Evolutionary conservation across 2,888 invertebrate species (phyloP).

Genomic region (Ormyrus pomaceus): DNA sequence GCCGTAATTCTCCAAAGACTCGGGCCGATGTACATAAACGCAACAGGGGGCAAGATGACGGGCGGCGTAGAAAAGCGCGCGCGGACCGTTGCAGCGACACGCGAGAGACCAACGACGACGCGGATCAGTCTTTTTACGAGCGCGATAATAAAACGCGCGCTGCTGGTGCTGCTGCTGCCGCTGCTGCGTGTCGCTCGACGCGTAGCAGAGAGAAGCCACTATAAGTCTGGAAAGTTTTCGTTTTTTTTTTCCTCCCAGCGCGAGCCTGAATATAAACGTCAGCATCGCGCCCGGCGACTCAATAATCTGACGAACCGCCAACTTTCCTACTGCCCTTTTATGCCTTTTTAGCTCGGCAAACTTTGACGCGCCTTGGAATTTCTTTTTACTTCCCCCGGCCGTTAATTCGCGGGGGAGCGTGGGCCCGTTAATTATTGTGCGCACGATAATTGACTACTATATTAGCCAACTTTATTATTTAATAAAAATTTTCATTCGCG

Average conservation of each 20-base stretch:
- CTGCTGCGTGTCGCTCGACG: not conserved
- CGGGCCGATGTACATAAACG: slow-evolving; percentile 14
- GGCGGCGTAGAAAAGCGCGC: slow-evolving; percentile 13
- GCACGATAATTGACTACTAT: slow-evolving; percentile 41
- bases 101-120: slow-evolving; percentile 1
- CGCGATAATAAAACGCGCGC: slow-evolving; percentile 49
- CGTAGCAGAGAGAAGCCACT: not conserved
- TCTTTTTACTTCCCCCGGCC: not conserved
- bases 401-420: slow-evolving; percentile 11
- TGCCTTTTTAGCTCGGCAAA: slow-evolving; percentile 37
- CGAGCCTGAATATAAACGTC: slow-evolving; percentile 44
- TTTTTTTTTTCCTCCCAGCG: slow-evolving; percentile 21
- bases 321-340: slow-evolving; percentile 52
- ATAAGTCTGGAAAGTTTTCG: slow-evolving; percentile 20
- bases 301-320: slow-evolving; percentile 52
- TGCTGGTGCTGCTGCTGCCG: not conserved
- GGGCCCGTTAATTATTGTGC: slow-evolving; percentile 36
- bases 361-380: slow-evolving; percentile 44
- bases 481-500: slow-evolving; percentile 18
- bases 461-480: slow-evolving; percentile 37
- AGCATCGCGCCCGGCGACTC: slow-evolving; percentile 27
- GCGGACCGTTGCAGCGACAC: not conserved
- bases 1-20: slow-evolving; percentile 34
- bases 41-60: not conserved
- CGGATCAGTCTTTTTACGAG: slow-evolving; percentile 51